phyloP scores from a whole-genome alignment of 2,888 invertebrate genomes.

The Parelbella ahira region DNA sequence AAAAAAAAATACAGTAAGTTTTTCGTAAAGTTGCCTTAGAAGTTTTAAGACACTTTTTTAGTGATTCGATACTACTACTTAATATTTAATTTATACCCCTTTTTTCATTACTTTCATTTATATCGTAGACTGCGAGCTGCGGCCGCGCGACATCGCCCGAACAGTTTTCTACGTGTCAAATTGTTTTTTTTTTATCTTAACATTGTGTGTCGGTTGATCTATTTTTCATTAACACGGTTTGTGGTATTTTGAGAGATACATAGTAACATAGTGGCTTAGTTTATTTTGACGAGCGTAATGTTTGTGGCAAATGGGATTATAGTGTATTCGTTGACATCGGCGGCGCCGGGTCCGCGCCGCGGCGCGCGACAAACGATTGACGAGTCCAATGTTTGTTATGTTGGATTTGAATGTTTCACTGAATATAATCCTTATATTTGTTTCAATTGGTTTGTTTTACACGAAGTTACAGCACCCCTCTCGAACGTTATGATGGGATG shows the following conservation, averaged over 20 bases:
- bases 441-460: slow-evolving; percentile 73
- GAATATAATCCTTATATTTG: slow-evolving; percentile 81
- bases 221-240: slow-evolving; percentile 69
- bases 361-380: slow-evolving; percentile 58
- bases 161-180: slow-evolving; percentile 15
- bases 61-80: slow-evolving; percentile 48
- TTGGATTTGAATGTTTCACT: slow-evolving; percentile 76
- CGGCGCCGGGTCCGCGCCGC: no score
- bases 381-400: slow-evolving; percentile 60
- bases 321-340: slow-evolving; percentile 52
- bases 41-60: slow-evolving; percentile 59
- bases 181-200: slow-evolving; percentile 51
- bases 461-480: slow-evolving; percentile 11
- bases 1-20: slow-evolving; percentile 72
- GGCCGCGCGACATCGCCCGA: no score
- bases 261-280: slow-evolving; percentile 65
- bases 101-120: no score
- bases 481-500: no score
- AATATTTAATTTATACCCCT: slow-evolving; percentile 55
- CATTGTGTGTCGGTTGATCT: slow-evolving; percentile 66
- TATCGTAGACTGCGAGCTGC: no score
- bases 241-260: slow-evolving; percentile 58
- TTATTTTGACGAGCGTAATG: slow-evolving; percentile 57
- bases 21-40: slow-evolving; percentile 73
- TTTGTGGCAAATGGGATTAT: slow-evolving; percentile 71